Conservation (phyloP, 2,888 invertebrate species). For the Andrena marginata region DNA sequence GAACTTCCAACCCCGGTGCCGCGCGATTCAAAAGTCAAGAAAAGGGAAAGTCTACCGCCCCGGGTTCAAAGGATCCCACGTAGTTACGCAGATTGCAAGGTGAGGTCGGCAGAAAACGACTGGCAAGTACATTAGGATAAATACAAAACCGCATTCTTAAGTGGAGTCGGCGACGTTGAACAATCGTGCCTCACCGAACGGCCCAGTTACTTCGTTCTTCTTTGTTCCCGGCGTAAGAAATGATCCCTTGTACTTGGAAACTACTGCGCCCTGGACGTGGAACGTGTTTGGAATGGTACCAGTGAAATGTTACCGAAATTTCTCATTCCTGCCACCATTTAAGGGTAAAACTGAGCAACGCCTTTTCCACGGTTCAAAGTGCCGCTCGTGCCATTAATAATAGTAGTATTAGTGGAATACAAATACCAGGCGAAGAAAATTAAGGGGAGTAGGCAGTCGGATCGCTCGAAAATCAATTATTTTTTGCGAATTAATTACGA, state of each 20-base stretch:
- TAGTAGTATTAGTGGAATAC: constrained; percentile 40
- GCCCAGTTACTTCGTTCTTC: constrained; percentile 56
- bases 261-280: constrained; percentile 47
- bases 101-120: constrained; percentile 35
- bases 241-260: constrained; percentile 38
- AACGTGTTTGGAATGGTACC: constrained; percentile 59
- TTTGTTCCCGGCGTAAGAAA: constrained; percentile 58
- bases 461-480: background rate
- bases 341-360: constrained; percentile 20
- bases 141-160: constrained; percentile 50
- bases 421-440: constrained; percentile 33
- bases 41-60: background rate
- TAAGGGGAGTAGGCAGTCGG: background rate
- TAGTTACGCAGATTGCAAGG: constrained; percentile 20
- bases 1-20: background rate
- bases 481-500: too few relatives aligned
- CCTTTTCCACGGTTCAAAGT: constrained; percentile 22
- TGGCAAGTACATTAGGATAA: constrained; percentile 58
- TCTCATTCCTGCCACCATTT: constrained; percentile 57
- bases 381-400: constrained; percentile 50
- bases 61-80: constrained; percentile 9
- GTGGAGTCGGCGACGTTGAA: constrained; percentile 51
- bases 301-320: constrained; percentile 62
- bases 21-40: background rate
- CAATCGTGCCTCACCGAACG: constrained; percentile 55